A percentile compares a stretch with the other conserved stretches of the same genome.
Evolutionary conservation across 2,888 invertebrate species (phyloP).

Genomic region (Coenonympha glycerion): DNA sequence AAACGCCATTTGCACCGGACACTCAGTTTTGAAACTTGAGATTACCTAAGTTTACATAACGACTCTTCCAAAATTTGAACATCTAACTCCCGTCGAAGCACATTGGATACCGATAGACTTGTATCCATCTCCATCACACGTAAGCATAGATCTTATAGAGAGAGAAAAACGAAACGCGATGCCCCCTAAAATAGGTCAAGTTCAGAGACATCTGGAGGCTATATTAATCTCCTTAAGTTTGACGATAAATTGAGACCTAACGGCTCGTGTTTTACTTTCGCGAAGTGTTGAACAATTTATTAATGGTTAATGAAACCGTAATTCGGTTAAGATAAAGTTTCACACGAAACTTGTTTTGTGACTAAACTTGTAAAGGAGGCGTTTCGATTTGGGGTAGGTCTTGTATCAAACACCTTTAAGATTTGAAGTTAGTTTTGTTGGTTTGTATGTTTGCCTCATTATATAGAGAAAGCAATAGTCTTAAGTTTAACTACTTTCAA

Average conservation of each 20-base stretch:
- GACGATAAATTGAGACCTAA: slow-evolving; percentile 38
- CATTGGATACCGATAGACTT: neutral
- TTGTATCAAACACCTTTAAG: neutral
- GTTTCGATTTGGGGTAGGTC: neutral
- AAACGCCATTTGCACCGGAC: too few species aligned
- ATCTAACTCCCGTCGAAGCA: too few species aligned
- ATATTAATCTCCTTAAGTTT: slow-evolving; percentile 43
- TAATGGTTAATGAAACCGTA: neutral
- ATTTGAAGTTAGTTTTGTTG: too few species aligned
- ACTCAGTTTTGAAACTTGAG: too few species aligned
- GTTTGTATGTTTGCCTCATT: too few species aligned
- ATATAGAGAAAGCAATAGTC: too few species aligned
- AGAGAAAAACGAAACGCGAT: slow-evolving; percentile 11
- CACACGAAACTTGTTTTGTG: too few species aligned
- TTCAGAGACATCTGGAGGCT: slow-evolving; percentile 45
- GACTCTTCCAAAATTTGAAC: too few species aligned
- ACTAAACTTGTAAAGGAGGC: neutral
- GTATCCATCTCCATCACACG: neutral
- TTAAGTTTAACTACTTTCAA: neutral
- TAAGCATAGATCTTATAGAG: neutral
- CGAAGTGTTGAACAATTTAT: slow-evolving; percentile 4
- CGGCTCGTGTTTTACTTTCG: slow-evolving; percentile 7
- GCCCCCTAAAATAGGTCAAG: slow-evolving; percentile 46
- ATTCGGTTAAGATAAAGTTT: neutral
- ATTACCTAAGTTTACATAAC: too few species aligned